Evolutionary conservation across 2,797 vertebrate species (phyloP).

Genomic region (Neostethus bicornis): DNA sequence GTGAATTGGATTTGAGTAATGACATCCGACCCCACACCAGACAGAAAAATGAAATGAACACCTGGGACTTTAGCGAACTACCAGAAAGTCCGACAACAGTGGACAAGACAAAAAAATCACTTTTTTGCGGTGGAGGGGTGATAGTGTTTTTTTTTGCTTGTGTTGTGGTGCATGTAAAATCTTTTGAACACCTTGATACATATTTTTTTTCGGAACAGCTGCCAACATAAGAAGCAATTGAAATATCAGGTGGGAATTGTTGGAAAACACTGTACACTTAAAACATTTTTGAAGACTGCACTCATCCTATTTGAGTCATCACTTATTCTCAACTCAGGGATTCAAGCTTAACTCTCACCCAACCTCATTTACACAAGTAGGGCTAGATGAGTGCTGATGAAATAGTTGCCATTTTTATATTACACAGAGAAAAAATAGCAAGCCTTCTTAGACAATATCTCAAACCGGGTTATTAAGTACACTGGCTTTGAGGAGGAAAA

Average conservation of each 20-base stretch:
- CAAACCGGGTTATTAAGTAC: conserved; percentile 54
- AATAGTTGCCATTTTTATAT: conserved; percentile 57
- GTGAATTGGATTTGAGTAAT: conserved; percentile 77
- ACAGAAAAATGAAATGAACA: conserved; percentile 57
- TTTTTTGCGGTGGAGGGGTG: no score
- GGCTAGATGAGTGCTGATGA: conserved; percentile 51
- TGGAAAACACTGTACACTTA: conserved; percentile 15
- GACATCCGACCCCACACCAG: conserved; percentile 65
- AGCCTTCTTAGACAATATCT: conserved; percentile 60
- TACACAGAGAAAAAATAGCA: conserved; percentile 45
- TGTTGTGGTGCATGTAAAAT: no score
- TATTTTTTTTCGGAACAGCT: no score
- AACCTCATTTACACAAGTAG: conserved; percentile 41
- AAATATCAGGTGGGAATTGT: background rate
- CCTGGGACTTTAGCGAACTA: conserved; percentile 47
- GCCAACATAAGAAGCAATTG: no score
- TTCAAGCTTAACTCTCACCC: conserved; percentile 26
- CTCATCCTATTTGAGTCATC: conserved; percentile 34
- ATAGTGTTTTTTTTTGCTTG: no score
- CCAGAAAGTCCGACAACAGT: conserved; percentile 41
- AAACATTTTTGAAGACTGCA: conserved; percentile 15
- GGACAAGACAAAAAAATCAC: conserved; percentile 62
- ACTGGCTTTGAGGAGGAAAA: conserved; percentile 44
- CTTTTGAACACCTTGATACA: no score
- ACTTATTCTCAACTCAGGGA: conserved; percentile 40